These are phyloP conservation scores for Coracias cyanogaster DNA, from an alignment of 2,797 vertebrate genomes.

Conservation along the genomic window DNA sequence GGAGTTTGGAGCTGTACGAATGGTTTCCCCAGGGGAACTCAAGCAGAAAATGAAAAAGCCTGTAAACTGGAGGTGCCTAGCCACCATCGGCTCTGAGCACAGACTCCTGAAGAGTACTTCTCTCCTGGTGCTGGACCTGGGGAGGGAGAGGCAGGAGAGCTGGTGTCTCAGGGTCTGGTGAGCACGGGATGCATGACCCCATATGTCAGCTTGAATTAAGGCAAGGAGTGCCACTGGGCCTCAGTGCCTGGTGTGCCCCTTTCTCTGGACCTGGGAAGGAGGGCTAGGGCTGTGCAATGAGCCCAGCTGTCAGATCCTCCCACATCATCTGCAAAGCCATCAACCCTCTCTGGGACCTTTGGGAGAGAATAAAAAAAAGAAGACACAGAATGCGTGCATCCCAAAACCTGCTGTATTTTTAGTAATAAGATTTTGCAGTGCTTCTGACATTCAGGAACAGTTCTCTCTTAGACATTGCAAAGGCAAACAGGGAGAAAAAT, in stretches of 20 bases:
- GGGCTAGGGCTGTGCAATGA: not conserved
- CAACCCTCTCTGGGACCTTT: not conserved
- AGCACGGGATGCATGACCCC: rapidly evolving
- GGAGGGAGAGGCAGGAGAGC: not conserved
- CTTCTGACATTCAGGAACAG: not conserved
- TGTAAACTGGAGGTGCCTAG: not conserved
- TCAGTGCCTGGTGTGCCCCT: rapidly evolving
- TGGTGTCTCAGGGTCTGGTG: not conserved
- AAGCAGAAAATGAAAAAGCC: not conserved
- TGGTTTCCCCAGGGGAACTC: not conserved
- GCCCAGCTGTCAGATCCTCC: slow-evolving; percentile 21
- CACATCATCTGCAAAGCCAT: not conserved
- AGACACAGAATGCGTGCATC: not conserved
- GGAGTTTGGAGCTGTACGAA: not conserved
- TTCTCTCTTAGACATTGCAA: not conserved
- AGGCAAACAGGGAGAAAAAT: not conserved
- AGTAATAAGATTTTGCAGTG: not conserved
- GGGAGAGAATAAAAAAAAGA: not conserved
- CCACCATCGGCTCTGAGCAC: not conserved
- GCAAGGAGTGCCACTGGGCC: not conserved
- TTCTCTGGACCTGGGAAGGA: not conserved
- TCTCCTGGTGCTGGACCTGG: rapidly evolving
- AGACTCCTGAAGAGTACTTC: not conserved
- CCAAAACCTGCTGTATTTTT: not conserved
- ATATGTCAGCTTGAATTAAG: not conserved